Conservation (phyloP, 92 coral and sea anemone genomes). For the Parazoanthus swiftii region DNA sequence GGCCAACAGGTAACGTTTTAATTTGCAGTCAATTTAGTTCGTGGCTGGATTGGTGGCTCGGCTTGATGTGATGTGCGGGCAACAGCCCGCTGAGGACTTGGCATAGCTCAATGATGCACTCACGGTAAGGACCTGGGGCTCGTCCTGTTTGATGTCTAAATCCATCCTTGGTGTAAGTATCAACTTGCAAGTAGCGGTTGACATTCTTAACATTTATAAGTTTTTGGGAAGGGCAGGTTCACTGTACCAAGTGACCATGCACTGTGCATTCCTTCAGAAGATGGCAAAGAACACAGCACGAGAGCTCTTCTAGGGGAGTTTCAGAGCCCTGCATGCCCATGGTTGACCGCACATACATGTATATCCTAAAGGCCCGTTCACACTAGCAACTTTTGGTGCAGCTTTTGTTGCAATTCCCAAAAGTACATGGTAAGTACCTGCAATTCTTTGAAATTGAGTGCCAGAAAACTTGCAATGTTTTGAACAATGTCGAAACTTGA, state of each 20-base stretch:
- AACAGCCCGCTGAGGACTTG: constrained; percentile 20
- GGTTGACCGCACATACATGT: too few relatives aligned
- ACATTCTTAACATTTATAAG: not conserved
- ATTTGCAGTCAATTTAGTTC: constrained; percentile 8
- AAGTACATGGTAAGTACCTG: too few relatives aligned
- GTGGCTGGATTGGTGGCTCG: constrained; percentile 42
- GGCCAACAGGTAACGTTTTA: constrained; percentile 32
- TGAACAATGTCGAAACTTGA: too few relatives aligned
- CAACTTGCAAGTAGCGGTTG: not conserved
- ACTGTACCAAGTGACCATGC: not conserved
- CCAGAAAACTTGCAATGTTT: too few relatives aligned
- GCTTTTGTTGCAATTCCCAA: too few relatives aligned
- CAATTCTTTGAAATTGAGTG: too few relatives aligned
- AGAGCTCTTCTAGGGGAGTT: too few relatives aligned
- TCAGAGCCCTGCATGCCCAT: too few relatives aligned
- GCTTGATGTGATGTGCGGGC: constrained; percentile 38
- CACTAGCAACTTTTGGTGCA: too few relatives aligned
- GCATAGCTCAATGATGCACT: constrained; percentile 8
- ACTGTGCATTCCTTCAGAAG: too few relatives aligned
- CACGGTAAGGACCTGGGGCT: not conserved
- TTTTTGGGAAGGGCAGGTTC: not conserved
- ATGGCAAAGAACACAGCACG: too few relatives aligned
- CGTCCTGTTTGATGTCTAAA: not conserved
- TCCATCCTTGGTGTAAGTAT: not conserved
- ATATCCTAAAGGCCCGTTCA: too few relatives aligned